These are phyloP conservation scores for Gila robusta DNA, from an alignment of 2,797 vertebrate species.

Conservation along the genomic window DNA sequence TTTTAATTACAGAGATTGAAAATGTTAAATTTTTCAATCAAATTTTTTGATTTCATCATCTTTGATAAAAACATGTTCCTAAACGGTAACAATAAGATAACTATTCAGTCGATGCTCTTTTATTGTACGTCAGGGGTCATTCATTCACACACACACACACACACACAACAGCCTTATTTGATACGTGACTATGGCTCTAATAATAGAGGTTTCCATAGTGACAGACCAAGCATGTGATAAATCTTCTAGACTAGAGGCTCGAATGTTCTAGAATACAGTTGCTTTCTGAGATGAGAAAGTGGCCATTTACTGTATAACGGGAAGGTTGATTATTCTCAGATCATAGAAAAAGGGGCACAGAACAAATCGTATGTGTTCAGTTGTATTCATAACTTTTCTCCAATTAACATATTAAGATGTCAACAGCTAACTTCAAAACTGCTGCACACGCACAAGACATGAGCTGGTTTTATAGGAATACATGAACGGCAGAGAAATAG, in stretches of 20 bases:
- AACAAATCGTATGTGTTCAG: too few species aligned
- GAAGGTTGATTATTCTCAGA: conserved; percentile 75
- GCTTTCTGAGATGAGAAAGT: conserved; percentile 51
- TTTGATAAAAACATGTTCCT: not conserved
- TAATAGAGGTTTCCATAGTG: conserved; percentile 85
- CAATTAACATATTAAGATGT: conserved; percentile 10
- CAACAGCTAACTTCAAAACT: not conserved
- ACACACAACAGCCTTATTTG: conserved; percentile 53
- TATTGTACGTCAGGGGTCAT: conserved; percentile 50
- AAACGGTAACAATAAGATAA: not conserved
- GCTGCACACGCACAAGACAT: not conserved
- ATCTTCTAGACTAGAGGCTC: conserved; percentile 75
- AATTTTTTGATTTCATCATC: not conserved
- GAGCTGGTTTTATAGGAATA: not conserved
- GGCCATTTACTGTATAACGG: conserved; percentile 63
- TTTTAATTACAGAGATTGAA: too few species aligned
- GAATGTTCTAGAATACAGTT: conserved; percentile 80
- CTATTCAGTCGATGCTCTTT: conserved; percentile 1
- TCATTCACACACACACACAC: conserved; percentile 44
- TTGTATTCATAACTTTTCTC: not conserved
- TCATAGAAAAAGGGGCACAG: not conserved
- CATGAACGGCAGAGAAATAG: not conserved
- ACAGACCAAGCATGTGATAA: conserved; percentile 80
- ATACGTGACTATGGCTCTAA: conserved; percentile 71
- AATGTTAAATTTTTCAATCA: not conserved